Base-by-base conservation (phyloP, 2,113 vertebrate species). In the Daphoenositta chrysoptera region DNA sequence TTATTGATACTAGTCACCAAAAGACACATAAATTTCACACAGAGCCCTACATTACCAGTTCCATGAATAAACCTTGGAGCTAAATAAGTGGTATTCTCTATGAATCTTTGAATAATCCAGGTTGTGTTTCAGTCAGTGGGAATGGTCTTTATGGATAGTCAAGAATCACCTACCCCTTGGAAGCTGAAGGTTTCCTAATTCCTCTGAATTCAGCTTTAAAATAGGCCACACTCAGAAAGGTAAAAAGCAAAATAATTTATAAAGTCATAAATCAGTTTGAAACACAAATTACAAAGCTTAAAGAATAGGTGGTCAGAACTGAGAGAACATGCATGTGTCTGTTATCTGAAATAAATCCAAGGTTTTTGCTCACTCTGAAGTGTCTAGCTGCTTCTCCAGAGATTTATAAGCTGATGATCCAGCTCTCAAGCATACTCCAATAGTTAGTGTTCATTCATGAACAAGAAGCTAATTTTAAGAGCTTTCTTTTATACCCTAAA, bases 161-260 rank as follows among this genome's bases (percentile, higher is more conserved):
- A 65, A 30, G n/a, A 51, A 37, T 51, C 22, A 71, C 7, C 2
- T 0, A 1, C 9, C 13, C 1, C 1, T 5, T n/a, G n/a, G n/a
- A n/a, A n/a, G n/a, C 8, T 57, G 13, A 5, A 53, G 6, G 5
- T 53, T 87, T 87, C 37, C 40, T 40, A 71, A 26, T 65, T 75
- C 40, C 37, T 65, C 35, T 45, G 42, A 85, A 68, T 44, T 69
- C 18, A 68, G 9, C 5, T 15, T 71, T 70, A 64, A 40, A 31
- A 53, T 7, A 86, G 6, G 12, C 7, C 16, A 69, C 50, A 56
- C 2, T 40, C 45, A 69, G 9, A 9, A 65, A 60, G 1, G 2
- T 37, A 19, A 23, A 39, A 12, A 13, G 13, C 8, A 3, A 13
- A 6, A 20, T 15, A 33, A 30, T 26, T 47, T 31, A 22, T n/a